Evolutionary conservation across 1,140 invertebrate species (phyloP).

Genomic region (Stratiolaelaps scimitus): DNA sequence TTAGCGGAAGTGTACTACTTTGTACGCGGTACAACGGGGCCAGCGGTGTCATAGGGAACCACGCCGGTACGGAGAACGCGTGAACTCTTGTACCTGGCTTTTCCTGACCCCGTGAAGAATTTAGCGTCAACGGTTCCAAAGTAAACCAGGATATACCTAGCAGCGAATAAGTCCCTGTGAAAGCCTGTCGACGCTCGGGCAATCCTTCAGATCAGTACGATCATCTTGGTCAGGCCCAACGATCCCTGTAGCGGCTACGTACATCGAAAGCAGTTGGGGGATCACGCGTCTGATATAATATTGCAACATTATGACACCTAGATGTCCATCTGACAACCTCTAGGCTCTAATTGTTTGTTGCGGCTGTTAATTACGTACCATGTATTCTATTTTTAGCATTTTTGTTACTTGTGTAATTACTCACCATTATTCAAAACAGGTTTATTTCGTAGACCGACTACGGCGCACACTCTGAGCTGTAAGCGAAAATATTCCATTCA

Average conservation of each 20-base stretch:
- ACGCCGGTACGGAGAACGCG: slow-evolving; percentile 18
- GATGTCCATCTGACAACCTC: slow-evolving; percentile 9
- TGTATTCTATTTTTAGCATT: no score
- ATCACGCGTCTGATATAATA: neutral
- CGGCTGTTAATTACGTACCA: neutral
- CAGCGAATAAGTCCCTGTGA: neutral
- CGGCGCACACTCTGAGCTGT: no score
- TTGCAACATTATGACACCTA: slow-evolving; percentile 29
- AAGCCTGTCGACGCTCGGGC: neutral
- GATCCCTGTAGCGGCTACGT: neutral
- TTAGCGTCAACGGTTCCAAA: slow-evolving; percentile 23
- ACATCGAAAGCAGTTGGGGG: neutral
- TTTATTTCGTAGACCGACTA: no score
- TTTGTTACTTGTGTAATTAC: no score
- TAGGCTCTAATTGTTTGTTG: slow-evolving; percentile 26
- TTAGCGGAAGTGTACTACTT: no score
- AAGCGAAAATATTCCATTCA: no score
- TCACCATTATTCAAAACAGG: no score
- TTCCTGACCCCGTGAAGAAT: slow-evolving; percentile 22
- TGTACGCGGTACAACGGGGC: slow-evolving; percentile 13
- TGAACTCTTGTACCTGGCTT: neutral
- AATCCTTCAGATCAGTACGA: slow-evolving; percentile 6
- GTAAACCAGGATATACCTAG: neutral
- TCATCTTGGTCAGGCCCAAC: neutral
- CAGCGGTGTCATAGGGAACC: neutral